phyloP scores from a whole-genome alignment of 2,797 vertebrate genomes.

The Lagocephalus sceleratus region DNA sequence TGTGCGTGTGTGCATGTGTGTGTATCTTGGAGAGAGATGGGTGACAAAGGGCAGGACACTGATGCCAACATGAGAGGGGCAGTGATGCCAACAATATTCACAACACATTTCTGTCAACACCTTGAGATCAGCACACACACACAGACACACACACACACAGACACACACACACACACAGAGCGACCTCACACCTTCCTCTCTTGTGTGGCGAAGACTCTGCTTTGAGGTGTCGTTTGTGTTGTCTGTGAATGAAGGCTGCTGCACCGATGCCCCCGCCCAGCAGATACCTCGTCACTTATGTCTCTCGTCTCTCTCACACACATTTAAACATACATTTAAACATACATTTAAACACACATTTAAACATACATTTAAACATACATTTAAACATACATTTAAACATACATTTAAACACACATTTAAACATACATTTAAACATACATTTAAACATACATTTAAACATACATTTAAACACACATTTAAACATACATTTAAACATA shows the following conservation, averaged over 20 bases:
- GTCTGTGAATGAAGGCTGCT: slow-evolving; percentile 14
- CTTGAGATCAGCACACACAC: slow-evolving; percentile 12
- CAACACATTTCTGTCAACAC: slow-evolving; percentile 52
- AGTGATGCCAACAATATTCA: slow-evolving; percentile 28
- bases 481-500: too few relatives aligned
- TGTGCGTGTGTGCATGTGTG: slow-evolving; percentile 24
- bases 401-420: too few relatives aligned
- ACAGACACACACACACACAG: not conserved
- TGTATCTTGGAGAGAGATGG: slow-evolving; percentile 27
- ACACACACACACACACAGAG: not conserved
- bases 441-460: too few relatives aligned
- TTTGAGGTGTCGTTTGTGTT: slow-evolving; percentile 30
- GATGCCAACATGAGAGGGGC: too few relatives aligned
- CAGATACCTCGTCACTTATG: not conserved
- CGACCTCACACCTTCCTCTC: slow-evolving; percentile 35
- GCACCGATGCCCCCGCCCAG: not conserved
- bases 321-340: too few relatives aligned
- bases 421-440: too few relatives aligned
- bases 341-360: too few relatives aligned
- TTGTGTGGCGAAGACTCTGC: slow-evolving; percentile 29
- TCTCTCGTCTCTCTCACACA: too few relatives aligned
- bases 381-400: too few relatives aligned
- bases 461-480: too few relatives aligned
- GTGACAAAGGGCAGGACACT: not conserved
- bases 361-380: too few relatives aligned